These are phyloP conservation scores for Oikopleura albicans DNA, from an alignment of 23 tunicate genomes.

Conservation along the genomic window DNA sequence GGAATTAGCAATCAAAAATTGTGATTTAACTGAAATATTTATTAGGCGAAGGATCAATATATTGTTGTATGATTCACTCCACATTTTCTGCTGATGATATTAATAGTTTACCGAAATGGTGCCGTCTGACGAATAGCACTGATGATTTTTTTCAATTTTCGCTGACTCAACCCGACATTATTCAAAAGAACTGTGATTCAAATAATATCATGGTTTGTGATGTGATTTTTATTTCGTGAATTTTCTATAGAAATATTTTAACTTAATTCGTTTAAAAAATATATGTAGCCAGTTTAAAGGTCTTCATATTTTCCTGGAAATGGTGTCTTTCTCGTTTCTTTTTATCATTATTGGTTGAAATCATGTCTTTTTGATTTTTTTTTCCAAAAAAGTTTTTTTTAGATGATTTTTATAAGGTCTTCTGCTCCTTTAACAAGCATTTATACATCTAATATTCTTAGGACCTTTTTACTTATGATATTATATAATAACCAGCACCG, in stretches of 20 bases:
- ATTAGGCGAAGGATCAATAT: not conserved
- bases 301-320: too few relatives aligned
- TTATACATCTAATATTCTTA: too few relatives aligned
- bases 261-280: too few relatives aligned
- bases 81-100: not conserved
- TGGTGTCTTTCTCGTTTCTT: too few relatives aligned
- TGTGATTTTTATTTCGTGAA: not conserved
- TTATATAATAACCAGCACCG: too few relatives aligned
- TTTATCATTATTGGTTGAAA: too few relatives aligned
- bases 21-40: not conserved
- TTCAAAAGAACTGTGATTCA: not conserved
- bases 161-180: not conserved
- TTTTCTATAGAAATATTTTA: not conserved
- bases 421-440: too few relatives aligned
- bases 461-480: too few relatives aligned
- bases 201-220: not conserved
- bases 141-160: not conserved
- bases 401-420: too few relatives aligned
- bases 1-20: not conserved
- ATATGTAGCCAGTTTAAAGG: too few relatives aligned
- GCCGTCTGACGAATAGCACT: not conserved
- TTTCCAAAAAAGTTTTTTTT: too few relatives aligned
- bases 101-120: not conserved
- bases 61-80: not conserved
- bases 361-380: too few relatives aligned